These are phyloP conservation scores for Vanessa cardui DNA, from an alignment of 2,888 invertebrate species.

Conservation along the genomic window DNA sequence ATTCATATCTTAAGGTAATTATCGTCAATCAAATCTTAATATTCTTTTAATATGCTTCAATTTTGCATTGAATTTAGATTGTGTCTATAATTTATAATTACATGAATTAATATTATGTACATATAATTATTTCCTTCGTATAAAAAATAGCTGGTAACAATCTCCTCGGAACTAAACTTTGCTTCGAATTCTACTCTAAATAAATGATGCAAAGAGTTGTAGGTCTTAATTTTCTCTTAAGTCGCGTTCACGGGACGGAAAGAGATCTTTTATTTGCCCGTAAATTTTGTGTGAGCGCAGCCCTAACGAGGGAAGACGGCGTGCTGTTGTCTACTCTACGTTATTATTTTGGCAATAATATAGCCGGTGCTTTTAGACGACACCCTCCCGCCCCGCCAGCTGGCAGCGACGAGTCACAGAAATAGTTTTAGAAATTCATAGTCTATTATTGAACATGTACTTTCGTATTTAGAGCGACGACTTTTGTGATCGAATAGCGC, in stretches of 20 bases:
- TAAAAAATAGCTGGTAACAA: background rate
- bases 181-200: slow-evolving; percentile 18
- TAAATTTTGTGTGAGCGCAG: slow-evolving; percentile 36
- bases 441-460: slow-evolving; percentile 69
- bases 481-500: slow-evolving; percentile 55
- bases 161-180: slow-evolving; percentile 20
- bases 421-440: slow-evolving; percentile 73
- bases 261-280: slow-evolving; percentile 20
- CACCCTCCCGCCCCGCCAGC: slow-evolving; percentile 49
- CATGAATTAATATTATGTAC: background rate
- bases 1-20: too few species aligned
- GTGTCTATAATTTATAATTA: too few species aligned
- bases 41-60: too few species aligned
- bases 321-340: slow-evolving; percentile 56
- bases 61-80: background rate
- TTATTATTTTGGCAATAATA: slow-evolving; percentile 77
- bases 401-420: slow-evolving; percentile 64
- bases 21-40: too few species aligned
- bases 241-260: slow-evolving; percentile 23
- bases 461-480: slow-evolving; percentile 60
- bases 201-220: slow-evolving; percentile 27
- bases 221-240: slow-evolving; percentile 24
- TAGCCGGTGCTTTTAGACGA: slow-evolving; percentile 64
- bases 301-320: slow-evolving; percentile 53
- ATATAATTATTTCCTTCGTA: background rate